Evolutionary conservation across 2,113 vertebrate species (phyloP).

Genomic region (Cinclus mexicanus): DNA sequence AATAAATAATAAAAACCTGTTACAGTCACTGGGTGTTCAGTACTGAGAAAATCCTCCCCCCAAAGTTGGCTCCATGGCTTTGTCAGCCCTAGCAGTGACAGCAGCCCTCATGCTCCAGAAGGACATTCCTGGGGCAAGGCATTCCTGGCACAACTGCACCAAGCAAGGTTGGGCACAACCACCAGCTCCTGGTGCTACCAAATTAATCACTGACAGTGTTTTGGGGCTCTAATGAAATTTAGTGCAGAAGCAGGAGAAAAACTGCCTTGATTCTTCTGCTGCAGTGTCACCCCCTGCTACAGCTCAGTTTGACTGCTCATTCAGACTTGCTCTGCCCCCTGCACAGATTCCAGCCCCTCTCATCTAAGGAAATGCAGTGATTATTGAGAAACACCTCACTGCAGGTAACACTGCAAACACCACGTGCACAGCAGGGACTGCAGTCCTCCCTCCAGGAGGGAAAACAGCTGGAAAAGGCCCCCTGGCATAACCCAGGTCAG

Average conservation of each 20-base stretch:
- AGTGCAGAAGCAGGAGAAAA: background rate
- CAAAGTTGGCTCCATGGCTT: background rate
- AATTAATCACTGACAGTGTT: background rate
- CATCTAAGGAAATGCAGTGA: background rate
- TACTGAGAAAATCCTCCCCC: background rate
- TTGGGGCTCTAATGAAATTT: background rate
- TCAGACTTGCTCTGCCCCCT: background rate
- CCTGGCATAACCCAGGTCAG: accelerated
- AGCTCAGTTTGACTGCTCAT: background rate
- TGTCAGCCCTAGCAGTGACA: background rate
- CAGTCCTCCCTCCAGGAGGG: background rate
- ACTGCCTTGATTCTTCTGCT: background rate
- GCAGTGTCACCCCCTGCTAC: too few species aligned
- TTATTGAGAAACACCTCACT: background rate
- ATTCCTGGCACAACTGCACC: background rate
- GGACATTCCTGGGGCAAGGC: background rate
- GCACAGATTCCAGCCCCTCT: background rate
- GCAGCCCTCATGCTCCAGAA: background rate
- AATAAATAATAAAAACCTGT: background rate
- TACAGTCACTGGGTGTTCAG: background rate
- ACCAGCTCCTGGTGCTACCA: background rate
- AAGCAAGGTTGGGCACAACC: background rate
- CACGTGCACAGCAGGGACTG: background rate
- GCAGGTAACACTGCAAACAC: background rate
- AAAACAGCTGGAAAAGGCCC: background rate